These are phyloP conservation scores for Sphyrna mokarran DNA, from an alignment of 2,113 vertebrate species.

Conservation along the genomic window DNA sequence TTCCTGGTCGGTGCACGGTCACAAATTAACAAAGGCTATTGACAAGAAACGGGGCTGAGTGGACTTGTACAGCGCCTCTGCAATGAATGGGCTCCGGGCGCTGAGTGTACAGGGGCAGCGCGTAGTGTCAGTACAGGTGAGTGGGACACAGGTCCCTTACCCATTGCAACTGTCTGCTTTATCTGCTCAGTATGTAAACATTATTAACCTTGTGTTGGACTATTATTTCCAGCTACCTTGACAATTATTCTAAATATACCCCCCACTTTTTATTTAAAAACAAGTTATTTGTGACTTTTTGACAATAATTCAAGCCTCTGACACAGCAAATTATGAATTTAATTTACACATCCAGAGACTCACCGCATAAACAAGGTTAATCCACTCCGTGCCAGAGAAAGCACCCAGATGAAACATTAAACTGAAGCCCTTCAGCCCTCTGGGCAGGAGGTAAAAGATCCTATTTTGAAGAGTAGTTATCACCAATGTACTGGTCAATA, in stretches of 20 bases:
- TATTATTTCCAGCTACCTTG: background rate
- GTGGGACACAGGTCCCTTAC: no score
- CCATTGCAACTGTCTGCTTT: background rate
- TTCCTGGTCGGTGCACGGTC: background rate
- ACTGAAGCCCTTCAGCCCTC: background rate
- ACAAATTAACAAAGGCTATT: background rate
- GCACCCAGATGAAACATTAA: background rate
- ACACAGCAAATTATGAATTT: background rate
- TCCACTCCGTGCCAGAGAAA: background rate
- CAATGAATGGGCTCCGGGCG: background rate
- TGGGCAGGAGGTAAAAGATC: background rate
- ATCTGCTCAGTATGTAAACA: background rate
- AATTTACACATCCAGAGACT: background rate
- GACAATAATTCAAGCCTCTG: no score
- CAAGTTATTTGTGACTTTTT: no score
- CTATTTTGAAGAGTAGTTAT: background rate
- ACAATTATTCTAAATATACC: background rate
- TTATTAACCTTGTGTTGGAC: background rate
- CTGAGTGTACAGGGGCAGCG: background rate
- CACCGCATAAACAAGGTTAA: no score
- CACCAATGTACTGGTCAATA: no score
- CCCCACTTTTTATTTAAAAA: background rate
- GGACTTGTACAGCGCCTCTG: background rate
- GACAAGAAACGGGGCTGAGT: background rate
- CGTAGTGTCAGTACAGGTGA: background rate